phyloP scores from a whole-genome alignment of 2,888 invertebrate genomes.

The Lapara coniferarum region DNA sequence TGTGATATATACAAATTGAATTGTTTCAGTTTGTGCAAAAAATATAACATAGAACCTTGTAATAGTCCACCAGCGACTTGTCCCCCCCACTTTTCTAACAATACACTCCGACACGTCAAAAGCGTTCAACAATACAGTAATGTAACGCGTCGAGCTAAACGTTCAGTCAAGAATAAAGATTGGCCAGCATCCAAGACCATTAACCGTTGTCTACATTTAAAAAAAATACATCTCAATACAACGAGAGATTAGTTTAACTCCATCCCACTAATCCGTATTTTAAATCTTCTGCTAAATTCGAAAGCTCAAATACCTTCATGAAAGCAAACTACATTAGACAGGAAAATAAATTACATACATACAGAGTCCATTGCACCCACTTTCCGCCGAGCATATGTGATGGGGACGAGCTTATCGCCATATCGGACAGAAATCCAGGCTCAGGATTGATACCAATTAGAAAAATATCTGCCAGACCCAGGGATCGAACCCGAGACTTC shows the following conservation, averaged over 20 bases:
- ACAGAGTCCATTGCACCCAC: background rate
- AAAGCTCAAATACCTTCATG: background rate
- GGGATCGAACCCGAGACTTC: background rate
- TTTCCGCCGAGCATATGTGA: background rate
- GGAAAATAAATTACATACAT: background rate
- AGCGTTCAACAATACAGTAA: slow-evolving; percentile 1
- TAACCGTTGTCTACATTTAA: slow-evolving; percentile 23
- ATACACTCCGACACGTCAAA: background rate
- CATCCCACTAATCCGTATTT: background rate
- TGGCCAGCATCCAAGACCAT: slow-evolving; percentile 38
- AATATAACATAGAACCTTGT: too few relatives aligned
- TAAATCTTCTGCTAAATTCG: too few relatives aligned
- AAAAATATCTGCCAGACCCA: background rate
- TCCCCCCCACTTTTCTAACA: background rate
- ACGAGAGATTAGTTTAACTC: background rate
- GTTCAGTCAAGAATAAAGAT: slow-evolving; percentile 41
- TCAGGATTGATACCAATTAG: too few relatives aligned
- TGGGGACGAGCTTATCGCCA: background rate
- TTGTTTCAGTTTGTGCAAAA: too few relatives aligned
- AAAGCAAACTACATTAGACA: too few relatives aligned
- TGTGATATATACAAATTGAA: too few relatives aligned
- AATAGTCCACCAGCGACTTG: too few relatives aligned
- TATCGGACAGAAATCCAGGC: too few relatives aligned
- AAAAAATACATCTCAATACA: slow-evolving; percentile 4
- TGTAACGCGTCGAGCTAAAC: slow-evolving; percentile 31